These are phyloP conservation scores for Acanthornis magna DNA, from an alignment of 2,797 vertebrate species.

Conservation along the genomic window DNA sequence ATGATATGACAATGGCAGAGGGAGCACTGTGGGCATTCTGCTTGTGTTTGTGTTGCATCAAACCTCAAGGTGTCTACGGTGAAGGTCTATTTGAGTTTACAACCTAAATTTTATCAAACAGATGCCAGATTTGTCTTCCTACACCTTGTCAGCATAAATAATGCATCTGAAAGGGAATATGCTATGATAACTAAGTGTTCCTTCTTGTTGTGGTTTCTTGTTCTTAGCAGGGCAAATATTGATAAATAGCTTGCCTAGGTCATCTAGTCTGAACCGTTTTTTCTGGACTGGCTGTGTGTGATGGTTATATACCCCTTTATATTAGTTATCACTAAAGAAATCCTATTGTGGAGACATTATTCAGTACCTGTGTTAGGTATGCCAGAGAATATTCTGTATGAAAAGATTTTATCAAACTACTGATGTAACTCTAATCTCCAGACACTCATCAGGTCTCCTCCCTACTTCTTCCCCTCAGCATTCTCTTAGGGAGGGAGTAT, in stretches of 20 bases:
- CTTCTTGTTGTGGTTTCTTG: background rate
- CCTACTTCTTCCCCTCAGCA: background rate
- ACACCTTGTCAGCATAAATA: background rate
- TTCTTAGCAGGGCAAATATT: background rate
- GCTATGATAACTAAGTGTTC: background rate
- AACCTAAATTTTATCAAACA: background rate
- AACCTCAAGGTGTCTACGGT: background rate
- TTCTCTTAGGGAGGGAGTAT: background rate
- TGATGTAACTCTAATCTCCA: background rate
- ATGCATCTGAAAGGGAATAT: background rate
- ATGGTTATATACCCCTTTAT: background rate
- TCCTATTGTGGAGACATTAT: background rate
- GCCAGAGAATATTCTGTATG: background rate
- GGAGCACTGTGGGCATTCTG: background rate
- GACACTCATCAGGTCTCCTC: background rate
- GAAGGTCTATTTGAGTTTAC: background rate
- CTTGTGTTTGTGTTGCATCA: background rate
- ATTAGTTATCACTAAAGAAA: background rate
- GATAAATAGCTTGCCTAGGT: background rate
- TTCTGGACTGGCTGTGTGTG: background rate
- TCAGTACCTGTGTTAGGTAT: background rate
- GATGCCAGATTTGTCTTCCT: background rate
- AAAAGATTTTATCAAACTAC: background rate
- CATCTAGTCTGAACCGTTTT: background rate
- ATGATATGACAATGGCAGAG: background rate